Evolutionary conservation across 2,888 invertebrate genomes (phyloP).

Genomic region (Melikaiella ostensackeni): DNA sequence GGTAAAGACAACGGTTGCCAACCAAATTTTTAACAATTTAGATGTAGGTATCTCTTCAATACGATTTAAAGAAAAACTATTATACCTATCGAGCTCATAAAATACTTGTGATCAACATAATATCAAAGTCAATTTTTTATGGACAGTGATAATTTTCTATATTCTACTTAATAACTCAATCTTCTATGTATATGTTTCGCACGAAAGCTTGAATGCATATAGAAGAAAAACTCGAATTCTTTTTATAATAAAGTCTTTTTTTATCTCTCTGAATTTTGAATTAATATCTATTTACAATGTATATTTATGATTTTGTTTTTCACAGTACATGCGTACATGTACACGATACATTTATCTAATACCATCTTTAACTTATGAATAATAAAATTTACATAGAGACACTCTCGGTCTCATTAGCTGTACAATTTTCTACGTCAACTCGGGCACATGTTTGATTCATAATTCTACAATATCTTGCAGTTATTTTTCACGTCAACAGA

Average conservation of each 20-base stretch:
- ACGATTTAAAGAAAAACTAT: too few species aligned
- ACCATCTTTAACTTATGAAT: slow-evolving; percentile 21
- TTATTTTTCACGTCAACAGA: neutral
- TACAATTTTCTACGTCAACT: slow-evolving; percentile 28
- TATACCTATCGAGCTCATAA: too few species aligned
- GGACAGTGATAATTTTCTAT: too few species aligned
- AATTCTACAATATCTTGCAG: neutral
- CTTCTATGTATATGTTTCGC: too few species aligned
- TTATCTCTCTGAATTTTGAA: neutral
- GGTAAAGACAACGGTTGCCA: too few species aligned
- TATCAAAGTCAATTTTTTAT: too few species aligned
- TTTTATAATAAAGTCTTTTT: neutral
- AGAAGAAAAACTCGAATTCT: too few species aligned
- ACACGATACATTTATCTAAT: slow-evolving; percentile 18
- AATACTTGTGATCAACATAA: too few species aligned
- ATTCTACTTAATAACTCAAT: too few species aligned
- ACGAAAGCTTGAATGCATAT: too few species aligned
- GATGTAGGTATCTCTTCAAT: too few species aligned
- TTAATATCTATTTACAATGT: slow-evolving; percentile 36
- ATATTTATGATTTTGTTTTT: slow-evolving; percentile 29
- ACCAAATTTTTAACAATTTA: too few species aligned
- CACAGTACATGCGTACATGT: slow-evolving; percentile 10
- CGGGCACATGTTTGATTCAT: neutral
- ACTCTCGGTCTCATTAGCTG: neutral
- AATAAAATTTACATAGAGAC: slow-evolving; percentile 29